These are phyloP conservation scores for Zaprionus ghesquierei DNA, from an alignment of 1,140 invertebrate genomes.

Conservation along the genomic window DNA sequence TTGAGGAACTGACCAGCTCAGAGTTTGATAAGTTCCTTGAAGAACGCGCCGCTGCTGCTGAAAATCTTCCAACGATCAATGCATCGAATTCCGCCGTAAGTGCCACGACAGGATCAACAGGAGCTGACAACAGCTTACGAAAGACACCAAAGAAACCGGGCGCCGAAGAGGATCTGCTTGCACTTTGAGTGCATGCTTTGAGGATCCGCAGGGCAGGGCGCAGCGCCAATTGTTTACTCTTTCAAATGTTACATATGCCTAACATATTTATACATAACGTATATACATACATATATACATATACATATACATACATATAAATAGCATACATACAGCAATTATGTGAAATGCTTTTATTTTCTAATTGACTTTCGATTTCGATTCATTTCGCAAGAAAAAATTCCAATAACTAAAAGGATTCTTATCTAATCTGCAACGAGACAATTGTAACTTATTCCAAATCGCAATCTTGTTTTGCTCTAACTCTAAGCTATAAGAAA, in stretches of 20 bases:
- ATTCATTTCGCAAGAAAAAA: conserved; percentile 19
- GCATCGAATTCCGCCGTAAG: conserved; percentile 65
- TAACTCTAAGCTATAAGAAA: conserved; percentile 58
- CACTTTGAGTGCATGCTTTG: conserved; percentile 64
- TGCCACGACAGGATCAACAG: conserved; percentile 51
- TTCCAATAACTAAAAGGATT: not conserved
- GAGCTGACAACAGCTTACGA: conserved; percentile 62
- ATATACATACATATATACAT: conserved; percentile 56
- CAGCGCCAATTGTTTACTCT: conserved; percentile 67
- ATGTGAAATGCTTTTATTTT: conserved; percentile 61
- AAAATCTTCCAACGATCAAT: conserved; percentile 85
- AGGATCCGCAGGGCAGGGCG: not conserved
- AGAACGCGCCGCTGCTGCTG: conserved; percentile 93
- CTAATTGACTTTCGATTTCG: conserved; percentile 7
- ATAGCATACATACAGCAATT: conserved; percentile 62
- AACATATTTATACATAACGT: conserved; percentile 63
- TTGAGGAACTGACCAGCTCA: conserved; percentile 91
- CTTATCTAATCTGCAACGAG: conserved; percentile 43
- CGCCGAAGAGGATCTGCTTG: conserved; percentile 72
- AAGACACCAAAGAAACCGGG: conserved; percentile 76
- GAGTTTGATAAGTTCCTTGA: conserved; percentile 97
- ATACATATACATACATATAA: conserved; percentile 53
- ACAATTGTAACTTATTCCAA: conserved; percentile 74
- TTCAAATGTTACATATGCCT: conserved; percentile 68
- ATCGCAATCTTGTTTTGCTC: conserved; percentile 63